Evolutionary conservation across 2,888 invertebrate species (phyloP).

Genomic region (Sarcophaga caerulescens): DNA sequence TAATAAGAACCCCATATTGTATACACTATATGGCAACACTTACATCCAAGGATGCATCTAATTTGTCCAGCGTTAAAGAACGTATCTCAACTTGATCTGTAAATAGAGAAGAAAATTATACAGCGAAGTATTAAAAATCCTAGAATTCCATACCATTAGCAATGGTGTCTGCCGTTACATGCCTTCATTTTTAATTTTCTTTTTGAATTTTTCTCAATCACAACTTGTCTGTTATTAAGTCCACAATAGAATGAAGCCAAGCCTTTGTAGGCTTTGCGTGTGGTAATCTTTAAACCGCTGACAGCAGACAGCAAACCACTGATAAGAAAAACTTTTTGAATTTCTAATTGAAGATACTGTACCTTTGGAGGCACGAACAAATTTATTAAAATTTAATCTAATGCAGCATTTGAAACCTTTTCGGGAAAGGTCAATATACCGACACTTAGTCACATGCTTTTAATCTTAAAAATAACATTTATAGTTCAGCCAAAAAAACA

Average conservation of each 20-base stretch:
- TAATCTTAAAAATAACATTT: too few species aligned
- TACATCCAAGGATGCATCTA: conserved; percentile 84
- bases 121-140: conserved; percentile 23
- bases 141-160: conserved; percentile 43
- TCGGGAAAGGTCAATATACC: too few species aligned
- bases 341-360: too few species aligned
- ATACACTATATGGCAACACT: conserved; percentile 73
- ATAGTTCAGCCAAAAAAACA: too few species aligned
- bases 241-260: not conserved
- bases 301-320: not conserved
- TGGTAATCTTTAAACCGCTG: not conserved
- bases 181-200: conserved; percentile 47
- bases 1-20: too few species aligned
- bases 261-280: not conserved
- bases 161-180: conserved; percentile 57
- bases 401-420: too few species aligned
- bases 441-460: too few species aligned
- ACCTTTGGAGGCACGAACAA: too few species aligned
- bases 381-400: too few species aligned
- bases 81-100: conserved; percentile 84
- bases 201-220: not conserved
- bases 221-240: not conserved
- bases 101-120: conserved; percentile 27
- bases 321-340: not conserved
- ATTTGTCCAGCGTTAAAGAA: conserved; percentile 83